phyloP scores from a whole-genome alignment of 1,140 invertebrate genomes.

The Atta cephalotes region DNA sequence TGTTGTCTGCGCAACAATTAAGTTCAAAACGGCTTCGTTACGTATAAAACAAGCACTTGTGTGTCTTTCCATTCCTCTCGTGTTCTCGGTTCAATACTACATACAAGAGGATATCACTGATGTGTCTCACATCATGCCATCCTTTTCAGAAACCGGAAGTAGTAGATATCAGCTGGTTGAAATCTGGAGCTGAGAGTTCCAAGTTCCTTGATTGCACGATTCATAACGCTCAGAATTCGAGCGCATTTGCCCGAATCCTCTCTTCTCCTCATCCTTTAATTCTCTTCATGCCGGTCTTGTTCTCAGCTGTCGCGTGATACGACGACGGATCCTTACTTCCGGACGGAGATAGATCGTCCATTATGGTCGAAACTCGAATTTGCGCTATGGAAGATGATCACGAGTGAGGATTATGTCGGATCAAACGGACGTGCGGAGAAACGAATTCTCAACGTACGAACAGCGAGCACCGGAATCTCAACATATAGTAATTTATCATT shows the following conservation, averaged over 20 bases:
- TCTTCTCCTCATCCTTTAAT: not conserved
- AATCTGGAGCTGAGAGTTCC: conserved; percentile 64
- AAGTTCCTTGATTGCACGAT: conserved; percentile 79
- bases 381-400: conserved; percentile 2
- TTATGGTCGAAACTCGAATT: conserved; percentile 63
- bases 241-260: not conserved
- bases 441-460: not conserved
- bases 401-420: not conserved
- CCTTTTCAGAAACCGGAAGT: conserved; percentile 67
- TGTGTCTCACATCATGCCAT: conserved; percentile 30
- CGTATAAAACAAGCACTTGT: not conserved
- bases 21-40: not conserved
- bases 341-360: conserved; percentile 42
- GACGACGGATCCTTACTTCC: conserved; percentile 45
- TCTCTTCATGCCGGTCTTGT: conserved; percentile 13
- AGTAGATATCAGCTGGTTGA: conserved; percentile 70
- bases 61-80: not conserved
- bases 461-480: not conserved
- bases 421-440: not conserved
- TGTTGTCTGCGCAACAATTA: not conserved
- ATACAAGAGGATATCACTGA: not conserved
- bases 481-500: conserved; percentile 32
- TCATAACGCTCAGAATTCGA: conserved; percentile 70
- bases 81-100: not conserved
- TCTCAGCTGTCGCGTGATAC: conserved; percentile 15